Evolutionary conservation across 2,888 invertebrate species (phyloP).

Genomic region (Apamea epomidion): DNA sequence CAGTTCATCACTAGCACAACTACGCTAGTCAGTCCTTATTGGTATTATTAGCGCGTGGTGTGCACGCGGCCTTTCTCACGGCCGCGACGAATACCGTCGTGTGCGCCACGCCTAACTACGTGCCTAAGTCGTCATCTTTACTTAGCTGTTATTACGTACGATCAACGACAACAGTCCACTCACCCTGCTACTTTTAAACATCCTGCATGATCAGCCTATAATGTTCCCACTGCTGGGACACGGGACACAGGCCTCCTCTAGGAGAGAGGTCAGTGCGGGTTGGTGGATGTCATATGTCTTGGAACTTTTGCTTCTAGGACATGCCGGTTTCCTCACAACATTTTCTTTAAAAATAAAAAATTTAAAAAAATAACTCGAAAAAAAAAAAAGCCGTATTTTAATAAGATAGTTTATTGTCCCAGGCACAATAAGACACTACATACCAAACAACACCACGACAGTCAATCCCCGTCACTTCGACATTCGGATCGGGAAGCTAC

Average conservation of each 20-base stretch:
- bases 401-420: neutral
- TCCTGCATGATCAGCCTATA: too few relatives aligned
- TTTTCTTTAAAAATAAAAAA: too few relatives aligned
- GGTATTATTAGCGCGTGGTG: slow-evolving; percentile 59
- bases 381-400: too few relatives aligned
- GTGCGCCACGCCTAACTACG: slow-evolving; percentile 41
- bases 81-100: slow-evolving; percentile 35
- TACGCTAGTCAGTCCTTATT: slow-evolving; percentile 43
- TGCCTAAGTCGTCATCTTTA: slow-evolving; percentile 19
- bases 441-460: neutral
- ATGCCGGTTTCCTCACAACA: too few relatives aligned
- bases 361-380: too few relatives aligned
- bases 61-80: slow-evolving; percentile 69
- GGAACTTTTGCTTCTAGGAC: too few relatives aligned
- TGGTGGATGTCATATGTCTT: too few relatives aligned
- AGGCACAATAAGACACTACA: neutral
- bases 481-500: slow-evolving; percentile 31
- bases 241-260: too few relatives aligned
- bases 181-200: too few relatives aligned
- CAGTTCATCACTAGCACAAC: neutral
- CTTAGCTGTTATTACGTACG: neutral
- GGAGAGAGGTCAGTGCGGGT: too few relatives aligned
- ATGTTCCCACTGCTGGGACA: too few relatives aligned
- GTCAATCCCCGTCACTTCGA: slow-evolving; percentile 20
- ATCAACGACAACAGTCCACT: neutral